Conservation (phyloP, 2,888 invertebrate genomes). For the Drosophila antonietae region DNA sequence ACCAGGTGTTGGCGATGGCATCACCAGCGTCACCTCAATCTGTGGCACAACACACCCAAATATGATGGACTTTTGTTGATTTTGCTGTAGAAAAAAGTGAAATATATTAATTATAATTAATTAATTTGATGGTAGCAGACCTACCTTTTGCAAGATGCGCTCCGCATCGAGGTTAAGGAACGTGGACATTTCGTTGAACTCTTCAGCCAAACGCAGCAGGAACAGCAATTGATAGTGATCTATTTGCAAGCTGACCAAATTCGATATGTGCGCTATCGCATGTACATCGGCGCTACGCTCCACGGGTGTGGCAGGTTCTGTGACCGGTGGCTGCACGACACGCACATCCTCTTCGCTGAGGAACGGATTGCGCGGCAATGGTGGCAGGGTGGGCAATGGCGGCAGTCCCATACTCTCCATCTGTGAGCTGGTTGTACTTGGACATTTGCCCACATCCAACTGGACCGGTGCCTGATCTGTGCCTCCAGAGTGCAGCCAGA, state of each 20-base stretch:
- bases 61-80: slow-evolving; percentile 86
- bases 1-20: slow-evolving; percentile 93
- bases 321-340: slow-evolving; percentile 38
- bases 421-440: slow-evolving; percentile 54
- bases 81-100: slow-evolving; percentile 72
- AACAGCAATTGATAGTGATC: slow-evolving; percentile 97
- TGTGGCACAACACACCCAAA: slow-evolving; percentile 93
- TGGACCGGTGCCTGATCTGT: slow-evolving; percentile 75
- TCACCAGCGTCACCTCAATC: slow-evolving; percentile 94
- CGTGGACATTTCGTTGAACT: slow-evolving; percentile 91
- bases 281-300: slow-evolving; percentile 88
- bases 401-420: slow-evolving; percentile 70
- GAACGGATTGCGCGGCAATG: slow-evolving; percentile 81
- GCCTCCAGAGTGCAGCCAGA: slow-evolving; percentile 89
- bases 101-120: background rate
- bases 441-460: slow-evolving; percentile 55
- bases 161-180: slow-evolving; percentile 92
- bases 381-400: slow-evolving; percentile 60
- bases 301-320: slow-evolving; percentile 84
- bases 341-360: slow-evolving; percentile 80
- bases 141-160: slow-evolving; percentile 87
- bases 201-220: slow-evolving; percentile 92
- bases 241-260: slow-evolving; percentile 94
- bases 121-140: no score
- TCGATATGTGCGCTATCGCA: slow-evolving; percentile 92